Evolutionary conservation across 2,797 vertebrate species (phyloP), one percentile per base, ranked within the genome.

Genomic region (Gila robusta): DNA sequence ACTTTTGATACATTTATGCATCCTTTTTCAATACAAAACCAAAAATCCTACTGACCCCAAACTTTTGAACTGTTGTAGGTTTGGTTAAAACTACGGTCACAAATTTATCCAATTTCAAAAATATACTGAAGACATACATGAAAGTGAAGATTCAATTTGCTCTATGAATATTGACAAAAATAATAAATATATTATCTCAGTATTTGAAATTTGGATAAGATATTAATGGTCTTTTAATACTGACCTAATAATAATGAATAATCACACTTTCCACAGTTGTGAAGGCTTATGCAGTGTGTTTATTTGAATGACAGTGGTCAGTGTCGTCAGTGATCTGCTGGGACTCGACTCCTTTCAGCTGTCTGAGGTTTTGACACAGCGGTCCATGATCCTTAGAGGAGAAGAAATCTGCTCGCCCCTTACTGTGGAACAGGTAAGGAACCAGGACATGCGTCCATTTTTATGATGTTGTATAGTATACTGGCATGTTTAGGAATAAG

Each of bases 351-450:
- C 94, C 73, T 97, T 97, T 91, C 97, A 98, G 93, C 93, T 98
- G 72, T 97, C 97, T 0, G 97, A 98, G 92, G 97, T 98, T 86
- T 94, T 98, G 93, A 98, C 97, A 0, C 97, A 98, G 47, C 96
- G 97, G 86, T 98, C 97, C 88, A 97, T 98, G 96, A 97, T 98
- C 92, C 94, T 98, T 59, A 93, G 97, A 86, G 97, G 97, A 84
- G 97, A 98, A 89, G 97, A 98, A 93, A 98, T 98, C 93, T 97
- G 97, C 93, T 97, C 97, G 14, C 97, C 97, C 0, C 96, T 98
- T 67, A 97, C 97, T 3, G 95, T 97, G 77, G 97, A 98, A 91
- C 97, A 98, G 96, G 97, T 98, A 93, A 89, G 71, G 56, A 69
- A 49, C 41, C n/a, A 54, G 66, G 11, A 56, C 19, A 39, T 37